Evolutionary conservation across 2,797 vertebrate genomes (phyloP), one percentile per base, ranked within the genome.

Genomic region (Spinus pinus): DNA sequence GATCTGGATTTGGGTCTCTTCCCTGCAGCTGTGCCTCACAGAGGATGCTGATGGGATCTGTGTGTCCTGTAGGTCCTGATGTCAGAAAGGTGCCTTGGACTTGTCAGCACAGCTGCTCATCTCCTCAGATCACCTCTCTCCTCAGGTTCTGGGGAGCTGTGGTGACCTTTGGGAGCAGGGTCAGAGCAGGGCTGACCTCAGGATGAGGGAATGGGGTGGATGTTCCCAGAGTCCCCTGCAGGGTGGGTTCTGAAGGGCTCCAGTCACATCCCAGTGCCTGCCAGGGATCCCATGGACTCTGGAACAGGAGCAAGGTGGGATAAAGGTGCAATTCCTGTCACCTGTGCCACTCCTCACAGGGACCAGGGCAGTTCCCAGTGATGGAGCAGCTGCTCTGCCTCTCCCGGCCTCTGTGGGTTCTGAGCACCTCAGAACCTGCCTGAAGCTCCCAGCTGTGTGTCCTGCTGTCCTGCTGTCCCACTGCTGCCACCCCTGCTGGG

Each of bases 71-170:
- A 16, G 53, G 42, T 53, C 21, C 61, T 67, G 60, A 0, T 81
- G 75, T 27, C 65, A 21, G 6, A 77, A 53, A 50, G n/a, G 75
- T 51, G 65, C 61, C 75, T n/a, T 6, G 19, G 30, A 39, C 1
- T 0, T 10, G 28, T 56, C 42, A 11, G 9, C 13, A 0, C 14
- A 8, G 1, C 86, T 65, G 65, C 56, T 86, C 4, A 6, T 44
- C 79, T 67, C 35, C 75, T 62, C 39, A 24, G 0, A 25, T 47
- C 86, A 9, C 33, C 53, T 54, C 47, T 30, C 4, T 23, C 41
- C 80, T 33, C 71, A 44, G 42, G 0, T 2, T 0, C 20, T 24
- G 79, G 17, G 33, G 2, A 33, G 31, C 41, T 27, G 49, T 35
- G 69, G 13, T 60, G 61, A 9, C 28, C 62, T 60, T 19, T n/a